These are phyloP conservation scores for Parus major DNA, from an alignment of 2,113 vertebrate genomes.

Conservation along the genomic window DNA sequence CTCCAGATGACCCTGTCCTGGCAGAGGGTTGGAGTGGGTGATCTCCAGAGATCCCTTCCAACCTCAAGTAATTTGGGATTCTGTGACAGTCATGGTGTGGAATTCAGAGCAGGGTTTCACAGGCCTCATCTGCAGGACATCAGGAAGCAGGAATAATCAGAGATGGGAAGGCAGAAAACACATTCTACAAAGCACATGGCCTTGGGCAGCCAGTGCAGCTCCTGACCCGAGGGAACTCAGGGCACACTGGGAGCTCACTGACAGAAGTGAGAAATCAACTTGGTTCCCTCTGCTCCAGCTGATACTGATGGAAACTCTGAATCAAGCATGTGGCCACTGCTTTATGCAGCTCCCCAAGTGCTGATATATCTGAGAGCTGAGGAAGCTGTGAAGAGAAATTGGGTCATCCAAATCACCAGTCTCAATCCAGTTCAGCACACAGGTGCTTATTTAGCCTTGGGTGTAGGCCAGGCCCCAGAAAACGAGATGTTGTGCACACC, in stretches of 20 bases:
- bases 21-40: too few relatives aligned
- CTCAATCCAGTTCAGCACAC: neutral
- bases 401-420: neutral
- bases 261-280: neutral
- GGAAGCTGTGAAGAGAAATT: neutral
- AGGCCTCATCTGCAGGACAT: neutral
- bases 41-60: neutral
- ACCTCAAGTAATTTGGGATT: neutral
- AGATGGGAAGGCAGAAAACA: neutral
- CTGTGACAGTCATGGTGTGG: neutral
- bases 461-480: neutral
- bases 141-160: neutral
- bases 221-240: neutral
- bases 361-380: neutral
- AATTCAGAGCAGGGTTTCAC: neutral
- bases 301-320: constrained; percentile 5
- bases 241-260: neutral
- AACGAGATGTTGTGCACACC: neutral
- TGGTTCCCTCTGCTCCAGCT: neutral
- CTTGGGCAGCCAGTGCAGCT: neutral
- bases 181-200: neutral
- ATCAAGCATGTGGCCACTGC: neutral
- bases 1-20: neutral
- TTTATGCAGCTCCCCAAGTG: neutral
- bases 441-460: neutral